A percentile compares a stretch with the other conserved stretches of the same genome.
Conservation (phyloP, 1,140 invertebrate genomes). For the Calosoma granatense region DNA sequence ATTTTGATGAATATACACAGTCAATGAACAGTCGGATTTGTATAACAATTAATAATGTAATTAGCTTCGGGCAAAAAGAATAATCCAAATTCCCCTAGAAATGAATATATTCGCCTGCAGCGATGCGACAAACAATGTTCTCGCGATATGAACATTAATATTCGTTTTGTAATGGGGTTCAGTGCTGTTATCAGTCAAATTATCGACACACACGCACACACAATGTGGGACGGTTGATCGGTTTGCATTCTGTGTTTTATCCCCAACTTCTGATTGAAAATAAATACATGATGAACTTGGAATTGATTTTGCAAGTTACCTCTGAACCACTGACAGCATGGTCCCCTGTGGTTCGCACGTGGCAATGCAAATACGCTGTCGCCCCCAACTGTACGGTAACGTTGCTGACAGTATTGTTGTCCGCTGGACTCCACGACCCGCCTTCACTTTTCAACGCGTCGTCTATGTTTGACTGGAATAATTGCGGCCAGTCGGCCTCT, state of each 20-base stretch:
- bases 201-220: no score
- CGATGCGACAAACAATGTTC: no score
- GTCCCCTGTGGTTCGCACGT: conserved; percentile 52
- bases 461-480: neutral
- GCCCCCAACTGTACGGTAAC: conserved; percentile 61
- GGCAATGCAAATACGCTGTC: conserved; percentile 60
- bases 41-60: no score
- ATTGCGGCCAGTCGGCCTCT: neutral
- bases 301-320: neutral
- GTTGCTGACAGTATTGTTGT: conserved; percentile 58
- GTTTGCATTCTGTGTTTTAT: neutral
- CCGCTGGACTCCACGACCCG: conserved; percentile 27
- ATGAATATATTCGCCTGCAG: no score
- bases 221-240: neutral
- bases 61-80: no score
- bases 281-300: neutral
- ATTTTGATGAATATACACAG: no score
- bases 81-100: no score
- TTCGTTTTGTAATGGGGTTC: no score
- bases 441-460: neutral
- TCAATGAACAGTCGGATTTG: no score
- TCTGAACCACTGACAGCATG: neutral
- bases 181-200: no score
- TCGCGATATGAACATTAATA: no score
- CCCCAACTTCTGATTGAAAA: neutral